Percentiles rank a stretch among this genome's conserved stretches.
phyloP scores from a whole-genome alignment of 2,797 vertebrate species.

The Epinephelus malabaricus region DNA sequence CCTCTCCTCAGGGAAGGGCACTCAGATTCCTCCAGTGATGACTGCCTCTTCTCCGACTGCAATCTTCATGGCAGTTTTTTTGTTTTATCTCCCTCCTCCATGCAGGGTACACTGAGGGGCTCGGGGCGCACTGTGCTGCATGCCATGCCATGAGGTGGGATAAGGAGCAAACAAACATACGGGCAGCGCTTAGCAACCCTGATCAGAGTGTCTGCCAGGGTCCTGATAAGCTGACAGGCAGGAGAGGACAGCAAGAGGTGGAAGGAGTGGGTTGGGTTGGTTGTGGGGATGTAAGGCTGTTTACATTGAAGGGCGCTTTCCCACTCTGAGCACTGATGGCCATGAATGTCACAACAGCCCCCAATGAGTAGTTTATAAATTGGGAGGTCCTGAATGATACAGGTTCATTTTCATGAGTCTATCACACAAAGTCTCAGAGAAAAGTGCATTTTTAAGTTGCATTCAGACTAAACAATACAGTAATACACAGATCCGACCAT shows the following conservation, averaged over 20 bases:
- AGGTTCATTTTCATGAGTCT: neutral
- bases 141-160: slow-evolving; percentile 75
- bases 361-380: neutral
- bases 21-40: slow-evolving; percentile 76
- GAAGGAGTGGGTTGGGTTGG: slow-evolving; percentile 43
- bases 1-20: slow-evolving; percentile 69
- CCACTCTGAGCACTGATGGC: slow-evolving; percentile 50
- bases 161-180: slow-evolving; percentile 84
- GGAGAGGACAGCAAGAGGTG: slow-evolving; percentile 74
- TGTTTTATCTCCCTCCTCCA: slow-evolving; percentile 83
- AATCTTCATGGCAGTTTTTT: slow-evolving; percentile 67
- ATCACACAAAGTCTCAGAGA: neutral
- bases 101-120: slow-evolving; percentile 74
- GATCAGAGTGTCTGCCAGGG: slow-evolving; percentile 82
- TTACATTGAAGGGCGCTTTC: slow-evolving; percentile 55
- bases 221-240: slow-evolving; percentile 84
- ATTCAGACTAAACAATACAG: neutral
- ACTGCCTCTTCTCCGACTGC: slow-evolving; percentile 60
- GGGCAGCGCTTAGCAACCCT: slow-evolving; percentile 78
- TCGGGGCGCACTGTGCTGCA: slow-evolving; percentile 64
- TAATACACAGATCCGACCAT: neutral
- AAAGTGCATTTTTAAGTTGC: neutral
- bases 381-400: neutral
- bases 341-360: slow-evolving; percentile 25
- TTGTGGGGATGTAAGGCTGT: slow-evolving; percentile 47